Base-by-base conservation (phyloP, 2,113 vertebrate genomes). In the Verasper variegatus region DNA sequence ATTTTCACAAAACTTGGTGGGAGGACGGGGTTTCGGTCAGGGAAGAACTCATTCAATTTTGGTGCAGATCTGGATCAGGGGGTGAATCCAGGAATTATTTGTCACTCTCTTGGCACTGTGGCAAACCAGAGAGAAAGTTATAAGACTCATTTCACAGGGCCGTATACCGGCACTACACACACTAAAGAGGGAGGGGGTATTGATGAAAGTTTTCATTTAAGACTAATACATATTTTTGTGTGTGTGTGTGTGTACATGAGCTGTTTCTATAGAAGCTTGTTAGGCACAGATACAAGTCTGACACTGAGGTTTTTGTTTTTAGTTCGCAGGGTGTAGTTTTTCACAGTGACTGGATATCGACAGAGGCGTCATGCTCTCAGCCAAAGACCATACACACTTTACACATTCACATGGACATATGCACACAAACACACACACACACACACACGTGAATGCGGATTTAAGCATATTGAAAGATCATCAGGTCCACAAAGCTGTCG, bases 291-390 rank as follows among this genome's bases (percentile, higher is more conserved):
- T 85, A 78, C 84, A 88, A 87, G 85, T 86, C 64, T 68, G 62
- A 87, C 37, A 9, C 51, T 89, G 24, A 51, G 82, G 80, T 86
- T 87, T 4, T 21, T 13, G 40, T 74, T 83, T 87, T 89, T 81
- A 80, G 23, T 85, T 82, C n/a, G 2, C 69, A 42, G 55, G 76
- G 68, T 65, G 63, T 68, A 81, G 82, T 85, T 89, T 82, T 88
- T 91, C 88, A 84, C 51, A 52, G 77, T 78, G 84, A 90, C 78
- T 78, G 70, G 78, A 87, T 91, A 91, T 89, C 42, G 80, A 88
- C 89, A 88, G 70, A 68, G 67, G 80, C 73, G 86, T 89, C 83
- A 86, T 78, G 78, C 83, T 84, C 70, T 76, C 47, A 58, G 85
- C 62, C 55, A 74, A 49, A 42, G 12, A 68, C 6, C 31, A 31